Evolutionary conservation across 2,113 vertebrate genomes (phyloP), one percentile per base, ranked within the genome.

Genomic region (Zosterops borbonicus): DNA sequence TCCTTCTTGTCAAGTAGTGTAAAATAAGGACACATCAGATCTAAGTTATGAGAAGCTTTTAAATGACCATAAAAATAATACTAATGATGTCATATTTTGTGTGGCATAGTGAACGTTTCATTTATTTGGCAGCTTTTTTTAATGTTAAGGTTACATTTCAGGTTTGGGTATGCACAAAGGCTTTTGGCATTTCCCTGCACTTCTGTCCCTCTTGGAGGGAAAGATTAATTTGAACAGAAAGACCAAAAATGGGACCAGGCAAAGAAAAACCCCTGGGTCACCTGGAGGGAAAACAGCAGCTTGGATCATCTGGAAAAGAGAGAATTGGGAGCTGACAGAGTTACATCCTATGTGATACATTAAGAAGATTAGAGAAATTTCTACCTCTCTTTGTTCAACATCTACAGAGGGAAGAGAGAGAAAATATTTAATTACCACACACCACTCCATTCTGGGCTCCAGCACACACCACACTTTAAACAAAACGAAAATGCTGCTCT

Each of bases 261-360:
- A 49, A 49, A 6, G 12, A 70, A 49, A 55, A 8, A 14, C 4
- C 59, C 6, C 23, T 59, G 14, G 11, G 14, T 41, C 9, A 37
- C 5, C 16, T 82, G 12, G 14, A 41, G 35, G 28, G 41, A 71
- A 81, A 90, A 33, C 3, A 68, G 4, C 16, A 42, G 3, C 10
- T 37, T 68, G 35, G 35, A 28, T 49, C 11, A 28, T 12, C 17
- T 27, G 3, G 12, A 33, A 25, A 83, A 7, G 28, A 46, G 1
- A 37, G 17, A 60, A 14, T 3, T 22, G 28, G 12, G 39, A 88
- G 42, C 9, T 14, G 6, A 47, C 28, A 7, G 6, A 1, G 5
- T 3, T 25, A 5, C 2, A 6, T 5, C 17, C 47, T 0, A 1
- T 11, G 4, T 31, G 23, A 19, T 15, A 37, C 11, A 22, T 5